Percentiles rank a stretch among this genome's conserved stretches.
These are phyloP conservation scores for Sitta carolinensis DNA, from an alignment of 2,797 vertebrate genomes.

Conservation along the genomic window DNA sequence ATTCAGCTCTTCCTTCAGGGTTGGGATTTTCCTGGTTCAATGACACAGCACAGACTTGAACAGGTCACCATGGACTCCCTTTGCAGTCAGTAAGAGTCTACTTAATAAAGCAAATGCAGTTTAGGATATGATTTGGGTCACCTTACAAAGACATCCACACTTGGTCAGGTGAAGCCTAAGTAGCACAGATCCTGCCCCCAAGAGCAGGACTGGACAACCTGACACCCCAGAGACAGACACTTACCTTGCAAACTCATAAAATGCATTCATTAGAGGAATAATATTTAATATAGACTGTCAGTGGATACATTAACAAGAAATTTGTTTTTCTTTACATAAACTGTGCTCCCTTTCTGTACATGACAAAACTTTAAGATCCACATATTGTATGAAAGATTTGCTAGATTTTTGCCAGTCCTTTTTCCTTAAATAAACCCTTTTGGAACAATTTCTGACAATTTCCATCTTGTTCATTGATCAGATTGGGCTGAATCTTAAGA, in stretches of 20 bases:
- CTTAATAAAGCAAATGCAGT: not conserved
- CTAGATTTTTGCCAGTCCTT: not conserved
- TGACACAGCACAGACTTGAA: not conserved
- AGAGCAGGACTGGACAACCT: not conserved
- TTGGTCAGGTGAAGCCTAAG: not conserved
- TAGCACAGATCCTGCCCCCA: not conserved
- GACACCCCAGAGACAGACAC: not conserved
- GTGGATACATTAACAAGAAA: not conserved
- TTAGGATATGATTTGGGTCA: not conserved
- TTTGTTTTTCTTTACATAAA: not conserved
- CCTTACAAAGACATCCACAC: not conserved
- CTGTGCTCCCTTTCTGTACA: not conserved
- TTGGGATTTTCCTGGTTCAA: not conserved
- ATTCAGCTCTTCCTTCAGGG: not conserved
- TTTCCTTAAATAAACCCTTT: not conserved
- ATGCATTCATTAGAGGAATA: not conserved
- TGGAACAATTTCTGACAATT: not conserved
- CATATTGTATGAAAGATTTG: not conserved
- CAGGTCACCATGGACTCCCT: not conserved
- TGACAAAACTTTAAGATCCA: not conserved
- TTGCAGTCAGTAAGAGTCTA: not conserved
- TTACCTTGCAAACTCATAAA: not conserved
- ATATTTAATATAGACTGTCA: not conserved
- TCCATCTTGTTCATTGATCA: not conserved
- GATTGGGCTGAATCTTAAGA: not conserved